Conservation (phyloP, 2,888 invertebrate genomes). For the Thysanoteuthis rhombus region DNA sequence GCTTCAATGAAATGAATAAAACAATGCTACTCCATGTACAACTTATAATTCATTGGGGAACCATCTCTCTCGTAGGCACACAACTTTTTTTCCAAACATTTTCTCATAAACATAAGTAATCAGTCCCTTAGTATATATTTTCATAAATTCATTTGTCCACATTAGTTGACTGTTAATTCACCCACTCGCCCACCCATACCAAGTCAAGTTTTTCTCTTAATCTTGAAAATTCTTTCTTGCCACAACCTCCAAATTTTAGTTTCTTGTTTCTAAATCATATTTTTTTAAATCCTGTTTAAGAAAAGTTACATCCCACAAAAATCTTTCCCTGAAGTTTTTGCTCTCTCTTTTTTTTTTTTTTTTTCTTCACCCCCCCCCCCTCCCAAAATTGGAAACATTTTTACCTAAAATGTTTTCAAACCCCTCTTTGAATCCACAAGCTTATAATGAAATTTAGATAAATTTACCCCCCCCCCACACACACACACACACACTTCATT, state of each 20-base stretch:
- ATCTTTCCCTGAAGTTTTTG: too few relatives aligned
- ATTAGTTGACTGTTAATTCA: not conserved
- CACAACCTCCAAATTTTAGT: not conserved
- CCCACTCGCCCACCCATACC: too few relatives aligned
- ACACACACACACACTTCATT: too few relatives aligned
- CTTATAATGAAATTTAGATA: not conserved
- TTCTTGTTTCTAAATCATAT: too few relatives aligned
- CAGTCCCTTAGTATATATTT: not conserved
- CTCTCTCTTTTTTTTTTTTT: too few relatives aligned
- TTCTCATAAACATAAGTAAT: not conserved
- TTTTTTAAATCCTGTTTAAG: too few relatives aligned
- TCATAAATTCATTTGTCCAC: not conserved
- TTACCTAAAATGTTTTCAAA: too few relatives aligned
- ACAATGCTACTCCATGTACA: not conserved
- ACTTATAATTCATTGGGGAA: not conserved
- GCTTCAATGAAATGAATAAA: not conserved
- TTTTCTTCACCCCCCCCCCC: not conserved
- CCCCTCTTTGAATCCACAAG: not conserved
- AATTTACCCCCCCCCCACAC: too few relatives aligned
- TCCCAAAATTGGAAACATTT: too few relatives aligned
- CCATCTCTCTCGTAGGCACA: not conserved
- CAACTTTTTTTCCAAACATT: not conserved
- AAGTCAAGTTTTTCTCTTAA: too few relatives aligned
- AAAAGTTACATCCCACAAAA: too few relatives aligned
- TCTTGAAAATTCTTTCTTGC: too few relatives aligned